A percentile compares a stretch with the other conserved stretches of the same genome.
These are phyloP conservation scores for Troilus luridus DNA, from an alignment of 2,888 invertebrate species.

Conservation along the genomic window DNA sequence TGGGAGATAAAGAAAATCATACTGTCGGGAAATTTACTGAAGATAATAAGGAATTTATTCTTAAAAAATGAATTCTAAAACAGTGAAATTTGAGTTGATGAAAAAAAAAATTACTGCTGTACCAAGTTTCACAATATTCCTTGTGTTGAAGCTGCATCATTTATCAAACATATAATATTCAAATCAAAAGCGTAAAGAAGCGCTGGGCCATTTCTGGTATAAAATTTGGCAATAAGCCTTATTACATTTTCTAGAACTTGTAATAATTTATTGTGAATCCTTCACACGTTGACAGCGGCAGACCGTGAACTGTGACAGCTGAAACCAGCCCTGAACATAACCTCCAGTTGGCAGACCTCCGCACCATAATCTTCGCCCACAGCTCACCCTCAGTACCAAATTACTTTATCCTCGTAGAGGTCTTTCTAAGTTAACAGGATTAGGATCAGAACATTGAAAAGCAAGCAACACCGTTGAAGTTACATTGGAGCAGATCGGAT, in stretches of 20 bases:
- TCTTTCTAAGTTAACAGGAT: background rate
- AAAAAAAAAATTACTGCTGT: no score
- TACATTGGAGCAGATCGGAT: no score
- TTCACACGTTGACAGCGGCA: slow-evolving; percentile 17
- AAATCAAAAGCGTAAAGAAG: no score
- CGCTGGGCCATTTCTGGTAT: no score
- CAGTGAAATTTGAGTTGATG: no score
- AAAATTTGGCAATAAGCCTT: background rate
- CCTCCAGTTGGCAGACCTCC: background rate
- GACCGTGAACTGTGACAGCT: slow-evolving; percentile 19
- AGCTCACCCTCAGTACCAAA: background rate
- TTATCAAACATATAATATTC: no score
- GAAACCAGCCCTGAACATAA: background rate
- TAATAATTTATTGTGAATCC: background rate
- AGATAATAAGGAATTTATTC: no score
- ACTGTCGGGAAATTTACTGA: no score
- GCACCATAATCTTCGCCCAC: slow-evolving; percentile 15
- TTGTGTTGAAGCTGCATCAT: no score
- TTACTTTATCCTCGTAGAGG: background rate
- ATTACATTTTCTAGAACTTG: background rate
- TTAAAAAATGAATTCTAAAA: no score
- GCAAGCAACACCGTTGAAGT: background rate
- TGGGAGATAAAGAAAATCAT: no score
- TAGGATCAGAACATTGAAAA: background rate
- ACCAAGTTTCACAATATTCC: no score